Conservation (phyloP, 2,888 invertebrate species). For the Myopa testacea region DNA sequence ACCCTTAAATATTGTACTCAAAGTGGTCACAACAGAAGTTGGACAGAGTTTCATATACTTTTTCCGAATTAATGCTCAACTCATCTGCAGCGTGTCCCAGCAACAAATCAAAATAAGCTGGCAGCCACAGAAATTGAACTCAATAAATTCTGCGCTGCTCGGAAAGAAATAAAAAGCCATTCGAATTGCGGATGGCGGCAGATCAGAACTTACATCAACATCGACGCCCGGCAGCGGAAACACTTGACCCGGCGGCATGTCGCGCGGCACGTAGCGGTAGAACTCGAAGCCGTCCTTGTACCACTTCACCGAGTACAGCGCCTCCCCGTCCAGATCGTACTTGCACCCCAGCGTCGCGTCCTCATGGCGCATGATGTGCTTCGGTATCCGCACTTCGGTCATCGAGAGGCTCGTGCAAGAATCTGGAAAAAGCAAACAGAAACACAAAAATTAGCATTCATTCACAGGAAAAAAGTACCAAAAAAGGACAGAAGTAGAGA, state of each 20-base stretch:
- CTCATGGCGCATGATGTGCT: constrained; percentile 83
- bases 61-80: too few species aligned
- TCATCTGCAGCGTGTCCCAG: neutral
- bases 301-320: constrained; percentile 91
- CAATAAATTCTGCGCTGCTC: neutral
- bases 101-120: constrained; percentile 9
- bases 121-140: constrained; percentile 4
- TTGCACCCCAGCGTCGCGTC: constrained; percentile 83
- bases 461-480: neutral
- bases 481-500: neutral
- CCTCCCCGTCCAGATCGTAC: constrained; percentile 83
- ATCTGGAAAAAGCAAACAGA: constrained; percentile 59
- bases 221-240: constrained; percentile 84
- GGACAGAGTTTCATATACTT: neutral
- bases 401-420: constrained; percentile 74
- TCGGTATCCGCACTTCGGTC: constrained; percentile 83
- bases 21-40: too few species aligned
- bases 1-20: too few species aligned
- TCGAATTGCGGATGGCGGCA: neutral
- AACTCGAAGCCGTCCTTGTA: constrained; percentile 92
- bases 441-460: constrained; percentile 34
- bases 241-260: constrained; percentile 83
- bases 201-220: constrained; percentile 80
- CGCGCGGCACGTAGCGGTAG: constrained; percentile 86
- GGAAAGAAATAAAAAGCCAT: too few species aligned